phyloP scores from a whole-genome alignment of 1,140 invertebrate genomes.

The Drosophila arizonae region DNA sequence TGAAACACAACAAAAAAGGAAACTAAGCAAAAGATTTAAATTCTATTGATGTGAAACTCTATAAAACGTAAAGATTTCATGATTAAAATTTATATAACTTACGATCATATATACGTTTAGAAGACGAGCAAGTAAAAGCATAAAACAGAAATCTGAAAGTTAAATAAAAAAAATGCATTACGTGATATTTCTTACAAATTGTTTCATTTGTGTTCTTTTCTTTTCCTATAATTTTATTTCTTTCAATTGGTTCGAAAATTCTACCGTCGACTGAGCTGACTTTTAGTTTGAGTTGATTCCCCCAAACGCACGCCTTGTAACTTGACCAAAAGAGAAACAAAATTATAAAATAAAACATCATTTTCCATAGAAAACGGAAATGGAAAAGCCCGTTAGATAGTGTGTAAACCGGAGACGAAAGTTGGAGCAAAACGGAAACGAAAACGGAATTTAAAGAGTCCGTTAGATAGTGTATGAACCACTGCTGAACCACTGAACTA shows the following conservation, averaged over 20 bases:
- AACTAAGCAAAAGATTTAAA: not conserved
- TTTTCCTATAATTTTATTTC: slow-evolving; percentile 1
- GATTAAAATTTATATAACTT: slow-evolving; percentile 22
- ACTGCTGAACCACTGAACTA: slow-evolving; percentile 20
- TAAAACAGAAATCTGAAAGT: slow-evolving; percentile 55
- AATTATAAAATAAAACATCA: not conserved
- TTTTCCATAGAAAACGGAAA: slow-evolving; percentile 12
- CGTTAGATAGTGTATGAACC: slow-evolving; percentile 36
- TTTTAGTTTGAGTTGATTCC: slow-evolving; percentile 11
- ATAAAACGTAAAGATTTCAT: slow-evolving; percentile 36
- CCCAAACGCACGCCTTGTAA: slow-evolving; percentile 55
- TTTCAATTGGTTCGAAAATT: slow-evolving; percentile 3
- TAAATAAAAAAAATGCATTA: slow-evolving; percentile 76
- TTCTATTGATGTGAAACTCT: slow-evolving; percentile 48
- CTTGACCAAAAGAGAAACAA: slow-evolving; percentile 55
- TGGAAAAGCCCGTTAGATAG: slow-evolving; percentile 10
- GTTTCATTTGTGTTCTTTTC: slow-evolving; percentile 53
- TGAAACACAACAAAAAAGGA: slow-evolving; percentile 35
- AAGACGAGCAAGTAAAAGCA: slow-evolving; percentile 43
- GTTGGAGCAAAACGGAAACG: not conserved
- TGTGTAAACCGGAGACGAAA: slow-evolving; percentile 8
- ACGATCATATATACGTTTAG: slow-evolving; percentile 13
- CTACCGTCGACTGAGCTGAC: not conserved
- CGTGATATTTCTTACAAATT: slow-evolving; percentile 78
- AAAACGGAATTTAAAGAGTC: slow-evolving; percentile 14